Conservation (phyloP, 2,797 vertebrate species). For the Muscicapa comitata region DNA sequence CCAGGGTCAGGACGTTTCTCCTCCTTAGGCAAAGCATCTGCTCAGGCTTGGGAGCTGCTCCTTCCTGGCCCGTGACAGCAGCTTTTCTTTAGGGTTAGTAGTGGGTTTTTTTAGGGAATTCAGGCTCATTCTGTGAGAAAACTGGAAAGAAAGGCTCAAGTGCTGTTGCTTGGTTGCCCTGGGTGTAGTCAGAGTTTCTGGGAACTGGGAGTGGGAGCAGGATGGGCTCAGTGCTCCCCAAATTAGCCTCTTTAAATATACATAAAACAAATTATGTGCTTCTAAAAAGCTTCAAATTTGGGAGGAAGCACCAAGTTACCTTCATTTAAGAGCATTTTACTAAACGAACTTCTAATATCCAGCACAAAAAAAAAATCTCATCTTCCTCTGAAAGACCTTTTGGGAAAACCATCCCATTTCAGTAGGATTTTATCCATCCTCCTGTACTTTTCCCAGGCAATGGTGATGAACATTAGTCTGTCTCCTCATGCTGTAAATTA, state of each 20-base stretch:
- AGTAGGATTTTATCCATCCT: not conserved
- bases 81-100: not conserved
- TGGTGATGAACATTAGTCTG: not conserved
- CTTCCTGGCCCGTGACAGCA: not conserved
- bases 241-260: not conserved
- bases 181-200: rapidly evolving
- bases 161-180: rapidly evolving
- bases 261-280: not conserved
- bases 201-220: rapidly evolving
- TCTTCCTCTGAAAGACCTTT: not conserved
- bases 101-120: not conserved
- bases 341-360: not conserved
- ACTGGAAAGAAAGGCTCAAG: not conserved
- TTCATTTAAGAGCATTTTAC: not conserved
- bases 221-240: not conserved
- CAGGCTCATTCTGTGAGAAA: not conserved
- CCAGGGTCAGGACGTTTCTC: not conserved
- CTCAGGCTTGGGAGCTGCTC: not conserved
- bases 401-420: not conserved
- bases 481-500: not conserved
- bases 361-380: not conserved
- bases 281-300: not conserved
- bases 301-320: not conserved
- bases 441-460: not conserved
- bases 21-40: not conserved